phyloP scores from a whole-genome alignment of 2,888 invertebrate species.

The Clepsis dumicolana region DNA sequence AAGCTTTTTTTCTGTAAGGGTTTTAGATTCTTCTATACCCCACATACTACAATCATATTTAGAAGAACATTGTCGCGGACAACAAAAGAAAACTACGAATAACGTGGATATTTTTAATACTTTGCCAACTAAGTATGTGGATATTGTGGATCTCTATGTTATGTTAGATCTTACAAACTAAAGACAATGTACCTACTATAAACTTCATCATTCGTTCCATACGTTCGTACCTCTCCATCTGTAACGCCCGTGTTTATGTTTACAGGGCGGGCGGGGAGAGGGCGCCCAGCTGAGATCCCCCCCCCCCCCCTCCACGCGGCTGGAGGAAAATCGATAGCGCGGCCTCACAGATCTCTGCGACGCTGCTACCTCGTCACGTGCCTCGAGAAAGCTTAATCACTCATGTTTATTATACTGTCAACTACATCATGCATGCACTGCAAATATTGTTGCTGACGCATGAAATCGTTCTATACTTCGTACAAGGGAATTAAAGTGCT shows the following conservation, averaged over 20 bases:
- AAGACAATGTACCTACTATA: conserved; percentile 11
- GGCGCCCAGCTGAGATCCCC: conserved; percentile 75
- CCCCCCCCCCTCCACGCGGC: conserved; percentile 55
- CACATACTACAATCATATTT: too few relatives aligned
- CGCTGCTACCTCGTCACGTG: conserved; percentile 52
- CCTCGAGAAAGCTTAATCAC: conserved; percentile 50
- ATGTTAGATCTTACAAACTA: not conserved
- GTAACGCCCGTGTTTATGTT: conserved; percentile 78
- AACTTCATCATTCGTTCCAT: conserved; percentile 15
- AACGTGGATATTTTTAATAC: too few relatives aligned
- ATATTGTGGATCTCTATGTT: too few relatives aligned
- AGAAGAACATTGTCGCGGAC: too few relatives aligned
- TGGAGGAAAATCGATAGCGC: conserved; percentile 82
- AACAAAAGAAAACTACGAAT: too few relatives aligned
- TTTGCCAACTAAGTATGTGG: too few relatives aligned
- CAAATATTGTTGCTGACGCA: conserved; percentile 2
- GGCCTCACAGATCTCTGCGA: conserved; percentile 67
- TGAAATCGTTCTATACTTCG: not conserved
- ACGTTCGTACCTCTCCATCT: conserved; percentile 37
- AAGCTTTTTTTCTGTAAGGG: not conserved
- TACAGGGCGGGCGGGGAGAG: conserved; percentile 65
- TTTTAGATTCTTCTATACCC: not conserved
- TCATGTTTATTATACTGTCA: conserved; percentile 43
- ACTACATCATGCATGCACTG: conserved; percentile 16
- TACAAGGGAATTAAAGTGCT: not conserved